Conservation (phyloP, 2,797 vertebrate genomes). For the Cyprinella venusta region DNA sequence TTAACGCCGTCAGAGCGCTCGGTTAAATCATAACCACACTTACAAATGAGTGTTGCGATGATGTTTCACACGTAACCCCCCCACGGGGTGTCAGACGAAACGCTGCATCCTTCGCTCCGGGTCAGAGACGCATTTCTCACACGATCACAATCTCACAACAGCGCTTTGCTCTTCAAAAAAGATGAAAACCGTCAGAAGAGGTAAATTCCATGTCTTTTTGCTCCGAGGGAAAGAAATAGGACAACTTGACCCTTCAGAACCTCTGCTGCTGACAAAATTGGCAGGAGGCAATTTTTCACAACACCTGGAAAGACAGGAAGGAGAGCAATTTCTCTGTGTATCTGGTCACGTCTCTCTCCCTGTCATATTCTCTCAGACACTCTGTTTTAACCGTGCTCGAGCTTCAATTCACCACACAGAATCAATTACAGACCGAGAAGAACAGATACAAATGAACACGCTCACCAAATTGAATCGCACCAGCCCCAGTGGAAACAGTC, state of each 20-base stretch:
- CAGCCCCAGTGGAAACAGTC: conserved; percentile 10
- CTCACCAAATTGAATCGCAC: conserved; percentile 21
- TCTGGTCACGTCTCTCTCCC: conserved; percentile 61
- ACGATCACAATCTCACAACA: conserved; percentile 65
- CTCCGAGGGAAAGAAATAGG: conserved; percentile 48
- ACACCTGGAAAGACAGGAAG: conserved; percentile 76
- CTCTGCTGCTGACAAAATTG: conserved; percentile 65
- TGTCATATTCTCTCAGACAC: conserved; percentile 43
- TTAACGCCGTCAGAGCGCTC: conserved; percentile 44
- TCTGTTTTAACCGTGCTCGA: conserved; percentile 49
- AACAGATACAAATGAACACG: conserved; percentile 42
- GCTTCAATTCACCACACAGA: conserved; percentile 40
- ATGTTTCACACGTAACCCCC: conserved; percentile 50
- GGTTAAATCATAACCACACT: conserved; percentile 56
- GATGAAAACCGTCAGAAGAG: conserved; percentile 65
- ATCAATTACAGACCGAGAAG: conserved; percentile 42
- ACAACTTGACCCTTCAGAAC: conserved; percentile 68
- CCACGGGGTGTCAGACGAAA: conserved; percentile 66
- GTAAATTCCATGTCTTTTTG: conserved; percentile 77
- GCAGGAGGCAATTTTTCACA: conserved; percentile 73
- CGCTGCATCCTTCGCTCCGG: conserved; percentile 53
- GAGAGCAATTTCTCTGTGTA: conserved; percentile 62
- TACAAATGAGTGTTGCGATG: conserved; percentile 63
- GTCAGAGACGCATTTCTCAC: conserved; percentile 62
- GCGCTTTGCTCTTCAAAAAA: conserved; percentile 56